Percentiles rank a stretch among this genome's conserved stretches.
Evolutionary conservation across 2,113 vertebrate genomes (phyloP).

Genomic region (Saimiri boliviensis): DNA sequence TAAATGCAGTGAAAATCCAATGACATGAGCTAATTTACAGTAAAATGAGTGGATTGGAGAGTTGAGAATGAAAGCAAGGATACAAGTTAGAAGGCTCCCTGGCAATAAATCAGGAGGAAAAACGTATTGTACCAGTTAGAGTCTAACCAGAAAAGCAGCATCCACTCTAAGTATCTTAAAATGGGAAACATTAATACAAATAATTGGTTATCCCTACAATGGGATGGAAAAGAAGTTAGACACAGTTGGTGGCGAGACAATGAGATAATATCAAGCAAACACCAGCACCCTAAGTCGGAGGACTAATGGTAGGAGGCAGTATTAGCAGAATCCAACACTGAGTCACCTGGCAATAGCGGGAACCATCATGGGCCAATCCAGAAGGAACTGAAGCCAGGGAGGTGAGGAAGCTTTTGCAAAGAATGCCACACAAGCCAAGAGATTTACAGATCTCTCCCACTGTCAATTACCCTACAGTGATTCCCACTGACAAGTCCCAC

Average conservation of each 20-base stretch:
- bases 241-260: background rate
- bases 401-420: background rate
- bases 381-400: background rate
- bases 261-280: background rate
- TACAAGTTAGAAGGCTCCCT: background rate
- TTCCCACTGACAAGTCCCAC: background rate
- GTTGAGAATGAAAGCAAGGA: background rate
- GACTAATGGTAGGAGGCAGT: background rate
- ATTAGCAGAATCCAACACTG: background rate
- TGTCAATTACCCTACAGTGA: background rate
- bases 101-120: background rate
- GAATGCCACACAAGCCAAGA: background rate
- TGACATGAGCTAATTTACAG: background rate
- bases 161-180: background rate
- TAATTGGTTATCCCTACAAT: background rate
- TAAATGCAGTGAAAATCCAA: background rate
- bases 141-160: background rate
- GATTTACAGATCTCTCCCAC: too few relatives aligned
- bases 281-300: background rate
- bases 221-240: background rate
- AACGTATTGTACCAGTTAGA: background rate
- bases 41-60: background rate
- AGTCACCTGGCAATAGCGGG: background rate
- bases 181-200: background rate
- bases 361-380: fast-evolving